Evolutionary conservation across 2,888 invertebrate genomes (phyloP), one percentile per base, ranked within the genome.

Genomic region (Drosophila phalerata): DNA sequence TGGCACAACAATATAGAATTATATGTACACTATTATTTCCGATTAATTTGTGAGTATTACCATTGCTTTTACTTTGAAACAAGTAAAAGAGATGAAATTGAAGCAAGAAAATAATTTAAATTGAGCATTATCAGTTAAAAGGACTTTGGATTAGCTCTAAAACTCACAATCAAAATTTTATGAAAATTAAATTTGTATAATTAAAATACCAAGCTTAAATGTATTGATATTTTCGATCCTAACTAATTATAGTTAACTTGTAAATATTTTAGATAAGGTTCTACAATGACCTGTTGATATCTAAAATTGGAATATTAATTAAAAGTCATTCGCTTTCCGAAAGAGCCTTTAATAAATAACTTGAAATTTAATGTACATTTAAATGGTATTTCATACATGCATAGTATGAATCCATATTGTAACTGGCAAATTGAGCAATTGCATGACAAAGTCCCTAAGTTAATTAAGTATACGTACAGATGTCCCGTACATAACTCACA

Each of bases 361-460:
- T 15, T 15, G 17, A 57, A 38, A 48, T 57, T 38, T n/a, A 19
- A 38, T 47, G 11, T n/a, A 32, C 22, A 22, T 22, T 4, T 5
- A 38, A 25, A 11, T 38, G 37, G 25, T 42, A 2, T 28, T 38
- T 42, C 30, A 38, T 13, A 8, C 42, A 8, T 8, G 30, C 22
- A 9, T 34, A 45, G 28, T 30, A 45, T 25, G 43, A 22, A 4
- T 11, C 15, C 30, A 9, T 13, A 43, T 25, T 45, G 25, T 17
- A 15, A 11, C 37, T 38, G 28, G 17, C 48, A 75, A 75, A 77
- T 75, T 73, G 68, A 68, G 73, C 73, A 67, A 77, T 75, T 63
- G 77, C 75, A 75, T 75, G 74, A 62, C 42, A 10, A 34, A n/a
- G 63, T 42, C 32, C 25, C 49, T 34, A 37, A 40, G 40, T 43